These are phyloP conservation scores for Strigamia maritima DNA, from an alignment of 2,888 invertebrate species.

Conservation along the genomic window DNA sequence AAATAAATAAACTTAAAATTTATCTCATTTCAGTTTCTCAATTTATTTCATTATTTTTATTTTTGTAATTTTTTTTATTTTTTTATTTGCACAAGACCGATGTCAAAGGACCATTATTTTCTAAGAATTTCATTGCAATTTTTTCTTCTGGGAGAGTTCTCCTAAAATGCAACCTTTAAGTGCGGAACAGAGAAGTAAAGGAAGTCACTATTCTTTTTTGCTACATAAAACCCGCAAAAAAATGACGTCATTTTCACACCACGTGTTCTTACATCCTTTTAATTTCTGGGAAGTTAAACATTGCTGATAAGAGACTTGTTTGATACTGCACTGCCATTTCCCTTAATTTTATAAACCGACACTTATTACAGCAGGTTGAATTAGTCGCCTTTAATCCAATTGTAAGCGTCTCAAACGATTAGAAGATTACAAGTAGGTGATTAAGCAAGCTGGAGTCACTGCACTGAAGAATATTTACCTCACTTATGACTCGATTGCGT, in stretches of 20 bases:
- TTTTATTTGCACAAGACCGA: background rate
- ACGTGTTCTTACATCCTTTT: conserved; percentile 28
- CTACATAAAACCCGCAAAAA: background rate
- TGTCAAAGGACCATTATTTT: background rate
- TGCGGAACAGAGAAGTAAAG: background rate
- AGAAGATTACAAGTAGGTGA: background rate
- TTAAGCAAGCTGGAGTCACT: background rate
- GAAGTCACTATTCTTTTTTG: background rate
- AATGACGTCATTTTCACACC: background rate
- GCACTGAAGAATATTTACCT: background rate
- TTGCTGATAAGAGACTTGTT: conserved; percentile 14
- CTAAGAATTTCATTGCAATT: background rate
- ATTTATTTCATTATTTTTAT: background rate
- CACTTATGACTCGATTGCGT: background rate
- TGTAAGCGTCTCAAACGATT: background rate
- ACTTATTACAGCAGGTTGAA: background rate
- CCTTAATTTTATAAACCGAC: background rate
- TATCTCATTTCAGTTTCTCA: too few relatives aligned
- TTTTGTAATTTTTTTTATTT: background rate
- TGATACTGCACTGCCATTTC: background rate
- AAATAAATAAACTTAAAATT: background rate
- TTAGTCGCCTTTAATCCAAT: background rate
- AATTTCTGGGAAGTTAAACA: conserved; percentile 18
- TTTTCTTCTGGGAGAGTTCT: background rate
- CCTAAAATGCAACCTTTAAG: conserved; percentile 1